Base-by-base conservation (phyloP, 1,140 invertebrate genomes). In the Leptoteleia sp. region DNA sequence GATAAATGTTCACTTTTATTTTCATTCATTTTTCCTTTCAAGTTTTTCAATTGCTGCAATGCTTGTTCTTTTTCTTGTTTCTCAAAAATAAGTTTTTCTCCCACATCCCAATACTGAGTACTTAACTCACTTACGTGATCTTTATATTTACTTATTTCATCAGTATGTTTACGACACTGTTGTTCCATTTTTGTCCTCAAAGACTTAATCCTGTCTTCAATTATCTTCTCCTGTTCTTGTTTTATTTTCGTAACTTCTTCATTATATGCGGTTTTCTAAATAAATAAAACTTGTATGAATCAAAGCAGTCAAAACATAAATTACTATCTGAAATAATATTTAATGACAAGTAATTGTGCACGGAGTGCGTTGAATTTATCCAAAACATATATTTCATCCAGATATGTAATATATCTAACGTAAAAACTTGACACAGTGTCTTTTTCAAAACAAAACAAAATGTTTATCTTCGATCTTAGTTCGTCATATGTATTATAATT, bases 51-150 rank as follows among this genome's bases (percentile, higher is more conserved):
- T 27, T 84, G 65, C 15, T 85, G 75, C 1, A 83, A 17, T 0
- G 81, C 71, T 7, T 79, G 73, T 77, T 92, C 88, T 2, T 91
- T 91, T 64, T 92, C 89, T 54, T 92, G 90, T 45, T 90, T 90
- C 80, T 91, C 90, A 62, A 89, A 85, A 2, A 92, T 82, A 31
- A 92, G 88, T 68, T 91, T 92, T 75, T 93, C 92, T 1, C 92
- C 91, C 0, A 92, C 87, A 16, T 86, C 89, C 92, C 92, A 92
- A 19, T 91, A 84, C 71, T 92, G 91, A 0, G 88, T 89, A 3
- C 88, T 91, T 15, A 92, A 78, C 3, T 84, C 86, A 25, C 88
- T 85, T 9, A 92, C 90, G 70, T 93, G 91, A 3, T 89, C 82
- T 80, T 92, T 91, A 54, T 92, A 92, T n/a, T 87, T 91, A 3